phyloP scores from a whole-genome alignment of 2,113 vertebrate genomes.

The Cochlearius cochlearius region DNA sequence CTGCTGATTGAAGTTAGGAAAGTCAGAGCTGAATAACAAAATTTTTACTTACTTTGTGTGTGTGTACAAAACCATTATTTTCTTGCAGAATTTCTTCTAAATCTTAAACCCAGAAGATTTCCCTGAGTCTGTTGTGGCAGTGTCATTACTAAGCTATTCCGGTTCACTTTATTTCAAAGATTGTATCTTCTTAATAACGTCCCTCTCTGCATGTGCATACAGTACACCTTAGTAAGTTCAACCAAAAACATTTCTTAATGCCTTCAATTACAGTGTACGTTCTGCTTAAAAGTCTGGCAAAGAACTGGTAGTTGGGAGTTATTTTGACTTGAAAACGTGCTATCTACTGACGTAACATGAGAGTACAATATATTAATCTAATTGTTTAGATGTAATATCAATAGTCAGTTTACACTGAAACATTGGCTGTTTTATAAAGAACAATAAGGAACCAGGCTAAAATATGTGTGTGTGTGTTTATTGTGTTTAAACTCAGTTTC shows the following conservation, averaged over 20 bases:
- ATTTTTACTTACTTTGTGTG: background rate
- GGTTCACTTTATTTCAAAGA: background rate
- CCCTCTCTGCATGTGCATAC: background rate
- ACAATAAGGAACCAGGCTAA: background rate
- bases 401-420: background rate
- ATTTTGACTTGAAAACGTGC: background rate
- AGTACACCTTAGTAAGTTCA: background rate
- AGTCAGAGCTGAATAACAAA: slow-evolving; percentile 20
- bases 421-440: background rate
- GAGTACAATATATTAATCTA: background rate
- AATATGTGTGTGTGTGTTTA: background rate
- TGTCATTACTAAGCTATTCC: background rate
- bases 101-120: background rate
- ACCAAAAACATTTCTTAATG: background rate
- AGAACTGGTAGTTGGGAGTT: background rate
- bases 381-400: background rate
- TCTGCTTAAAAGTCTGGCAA: background rate
- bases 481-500: background rate
- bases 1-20: slow-evolving; percentile 21
- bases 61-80: background rate
- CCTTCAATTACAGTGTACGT: background rate
- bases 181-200: background rate
- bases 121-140: background rate
- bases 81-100: background rate
- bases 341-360: background rate